Conservation (phyloP, 1,140 invertebrate species). For the Leguminivora glycinivorella region DNA sequence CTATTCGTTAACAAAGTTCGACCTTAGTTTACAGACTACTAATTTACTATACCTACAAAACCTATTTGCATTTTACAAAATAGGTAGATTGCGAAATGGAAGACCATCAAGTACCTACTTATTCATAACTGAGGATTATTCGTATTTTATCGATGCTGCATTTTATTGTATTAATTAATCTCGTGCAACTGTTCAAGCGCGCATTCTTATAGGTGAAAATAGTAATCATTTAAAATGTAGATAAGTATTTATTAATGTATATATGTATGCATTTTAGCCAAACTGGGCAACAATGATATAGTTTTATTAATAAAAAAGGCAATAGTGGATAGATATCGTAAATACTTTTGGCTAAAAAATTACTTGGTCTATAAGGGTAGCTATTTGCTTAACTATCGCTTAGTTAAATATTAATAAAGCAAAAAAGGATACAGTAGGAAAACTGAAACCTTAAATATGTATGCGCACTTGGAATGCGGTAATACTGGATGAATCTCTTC, state of each 20-base stretch:
- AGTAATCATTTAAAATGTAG: too few species aligned
- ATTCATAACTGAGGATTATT: not conserved
- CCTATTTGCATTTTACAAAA: not conserved
- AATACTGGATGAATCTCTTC: not conserved
- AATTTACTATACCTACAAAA: not conserved
- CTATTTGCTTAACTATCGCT: not conserved
- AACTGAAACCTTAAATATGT: not conserved
- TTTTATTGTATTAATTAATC: not conserved
- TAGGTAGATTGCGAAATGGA: not conserved
- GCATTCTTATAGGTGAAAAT: too few species aligned
- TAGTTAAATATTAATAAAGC: not conserved
- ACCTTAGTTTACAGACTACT: not conserved
- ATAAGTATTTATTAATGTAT: too few species aligned
- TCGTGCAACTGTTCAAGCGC: not conserved
- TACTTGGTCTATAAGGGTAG: too few species aligned
- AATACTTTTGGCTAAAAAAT: too few species aligned
- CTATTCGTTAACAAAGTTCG: slow-evolving; percentile 2
- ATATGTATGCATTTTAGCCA: too few species aligned
- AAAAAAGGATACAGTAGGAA: not conserved
- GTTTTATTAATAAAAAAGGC: too few species aligned
- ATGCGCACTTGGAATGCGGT: not conserved
- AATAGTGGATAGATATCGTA: too few species aligned
- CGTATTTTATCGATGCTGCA: not conserved
- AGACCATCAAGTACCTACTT: not conserved
- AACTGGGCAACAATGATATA: too few species aligned